Conservation (phyloP, 2,888 invertebrate species). For the Colletes collaris region DNA sequence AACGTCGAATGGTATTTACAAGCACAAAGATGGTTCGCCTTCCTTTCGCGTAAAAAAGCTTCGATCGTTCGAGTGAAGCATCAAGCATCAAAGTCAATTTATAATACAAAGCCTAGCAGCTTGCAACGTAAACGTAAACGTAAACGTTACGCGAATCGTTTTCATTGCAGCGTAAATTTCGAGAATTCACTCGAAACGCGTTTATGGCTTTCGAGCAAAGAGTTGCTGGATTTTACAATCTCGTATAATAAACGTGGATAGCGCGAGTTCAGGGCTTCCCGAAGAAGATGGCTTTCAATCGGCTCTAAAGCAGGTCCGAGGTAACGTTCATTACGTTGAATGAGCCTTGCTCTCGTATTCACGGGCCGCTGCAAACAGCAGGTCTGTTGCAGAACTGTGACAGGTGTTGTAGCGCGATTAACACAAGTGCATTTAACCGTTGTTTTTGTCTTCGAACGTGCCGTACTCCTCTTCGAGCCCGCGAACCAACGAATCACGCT, state of each 20-base stretch:
- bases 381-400: slow-evolving; percentile 54
- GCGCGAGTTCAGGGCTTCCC: slow-evolving; percentile 17
- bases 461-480: not conserved
- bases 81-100: not conserved
- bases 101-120: not conserved
- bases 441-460: slow-evolving; percentile 25
- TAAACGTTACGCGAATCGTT: too few species aligned
- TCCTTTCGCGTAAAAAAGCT: slow-evolving; percentile 2
- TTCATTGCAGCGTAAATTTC: too few species aligned
- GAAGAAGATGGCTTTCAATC: slow-evolving; percentile 44
- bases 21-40: not conserved
- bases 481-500: not conserved
- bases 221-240: slow-evolving; percentile 10
- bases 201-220: not conserved
- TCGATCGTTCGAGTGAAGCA: not conserved
- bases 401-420: slow-evolving; percentile 66
- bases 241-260: slow-evolving; percentile 16
- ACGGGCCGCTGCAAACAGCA: slow-evolving; percentile 45
- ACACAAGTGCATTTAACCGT: slow-evolving; percentile 24
- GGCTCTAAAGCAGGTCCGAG: slow-evolving; percentile 37
- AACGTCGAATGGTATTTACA: not conserved
- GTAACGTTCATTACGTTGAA: slow-evolving; percentile 46
- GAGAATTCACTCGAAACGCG: not conserved
- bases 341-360: slow-evolving; percentile 61
- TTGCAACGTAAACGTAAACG: too few species aligned